Evolutionary conservation across 2,113 vertebrate genomes (phyloP).

Genomic region (Probosciger aterrimus): DNA sequence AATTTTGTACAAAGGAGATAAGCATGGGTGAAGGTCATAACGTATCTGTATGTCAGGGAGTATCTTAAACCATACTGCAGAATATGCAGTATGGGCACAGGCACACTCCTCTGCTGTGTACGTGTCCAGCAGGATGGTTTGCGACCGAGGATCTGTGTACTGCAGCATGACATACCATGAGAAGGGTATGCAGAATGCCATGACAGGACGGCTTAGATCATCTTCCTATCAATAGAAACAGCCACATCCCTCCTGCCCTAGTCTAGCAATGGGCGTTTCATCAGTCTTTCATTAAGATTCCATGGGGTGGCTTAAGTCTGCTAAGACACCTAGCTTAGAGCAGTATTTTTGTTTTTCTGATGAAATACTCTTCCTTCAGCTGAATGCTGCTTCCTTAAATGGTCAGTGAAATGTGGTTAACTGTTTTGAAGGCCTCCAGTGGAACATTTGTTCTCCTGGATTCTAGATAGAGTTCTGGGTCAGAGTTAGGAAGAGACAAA

Average conservation of each 20-base stretch:
- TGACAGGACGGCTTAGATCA: neutral
- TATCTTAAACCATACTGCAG: neutral
- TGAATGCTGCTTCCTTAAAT: neutral
- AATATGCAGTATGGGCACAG: fast-evolving
- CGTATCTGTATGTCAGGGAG: neutral
- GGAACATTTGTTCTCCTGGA: neutral
- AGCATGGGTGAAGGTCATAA: neutral
- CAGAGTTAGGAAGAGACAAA: neutral
- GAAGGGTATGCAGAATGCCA: neutral
- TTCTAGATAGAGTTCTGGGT: neutral
- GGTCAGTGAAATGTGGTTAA: neutral
- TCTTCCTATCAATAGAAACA: neutral
- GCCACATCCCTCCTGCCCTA: neutral
- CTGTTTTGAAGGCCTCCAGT: neutral
- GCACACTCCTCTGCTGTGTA: neutral
- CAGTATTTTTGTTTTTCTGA: neutral
- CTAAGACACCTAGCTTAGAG: neutral
- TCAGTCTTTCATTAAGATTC: neutral
- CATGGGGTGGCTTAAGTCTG: neutral
- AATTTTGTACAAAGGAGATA: neutral
- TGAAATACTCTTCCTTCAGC: neutral
- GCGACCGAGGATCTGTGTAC: neutral
- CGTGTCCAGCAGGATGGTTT: no score
- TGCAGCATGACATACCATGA: neutral
- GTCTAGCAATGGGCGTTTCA: neutral